A percentile compares a stretch with the other conserved stretches of the same genome.
These are phyloP conservation scores for Haliclona indistincta DNA, from an alignment of 37 sponge, comb jelly and placozoan species.

Conservation along the genomic window DNA sequence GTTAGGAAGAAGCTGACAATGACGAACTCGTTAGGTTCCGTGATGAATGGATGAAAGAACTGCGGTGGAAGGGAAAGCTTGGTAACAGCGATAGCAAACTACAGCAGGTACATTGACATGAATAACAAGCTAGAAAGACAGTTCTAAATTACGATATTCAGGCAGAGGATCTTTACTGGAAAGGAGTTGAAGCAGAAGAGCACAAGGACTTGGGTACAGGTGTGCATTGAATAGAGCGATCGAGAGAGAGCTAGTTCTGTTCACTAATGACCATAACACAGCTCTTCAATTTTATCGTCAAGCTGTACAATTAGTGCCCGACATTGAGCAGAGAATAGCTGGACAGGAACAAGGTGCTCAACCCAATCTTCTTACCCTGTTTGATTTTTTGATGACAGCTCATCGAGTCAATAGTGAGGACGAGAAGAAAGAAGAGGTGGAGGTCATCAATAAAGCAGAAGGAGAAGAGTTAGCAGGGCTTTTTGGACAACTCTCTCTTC, in stretches of 20 bases:
- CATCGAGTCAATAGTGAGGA: not conserved
- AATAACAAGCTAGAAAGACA: not conserved
- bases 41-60: slow-evolving; percentile 69
- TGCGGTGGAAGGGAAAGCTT: not conserved
- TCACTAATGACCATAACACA: too few relatives aligned
- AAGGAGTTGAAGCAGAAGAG: slow-evolving; percentile 71
- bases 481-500: too few relatives aligned
- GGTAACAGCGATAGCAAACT: not conserved
- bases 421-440: not conserved
- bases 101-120: not conserved
- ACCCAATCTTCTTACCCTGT: not conserved
- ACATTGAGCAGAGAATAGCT: slow-evolving; percentile 61
- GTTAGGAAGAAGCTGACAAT: slow-evolving; percentile 28
- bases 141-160: not conserved
- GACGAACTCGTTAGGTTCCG: slow-evolving; percentile 66
- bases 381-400: not conserved
- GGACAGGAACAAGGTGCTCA: not conserved
- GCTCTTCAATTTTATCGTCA: slow-evolving; percentile 75
- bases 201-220: slow-evolving; percentile 59
- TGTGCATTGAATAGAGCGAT: not conserved
- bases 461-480: too few relatives aligned
- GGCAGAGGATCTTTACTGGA: slow-evolving; percentile 70
- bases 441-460: too few relatives aligned
- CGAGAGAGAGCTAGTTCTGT: too few relatives aligned
- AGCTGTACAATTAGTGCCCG: slow-evolving; percentile 81